These are phyloP conservation scores for Agrochola litura DNA, from an alignment of 2,888 invertebrate species.

Conservation along the genomic window DNA sequence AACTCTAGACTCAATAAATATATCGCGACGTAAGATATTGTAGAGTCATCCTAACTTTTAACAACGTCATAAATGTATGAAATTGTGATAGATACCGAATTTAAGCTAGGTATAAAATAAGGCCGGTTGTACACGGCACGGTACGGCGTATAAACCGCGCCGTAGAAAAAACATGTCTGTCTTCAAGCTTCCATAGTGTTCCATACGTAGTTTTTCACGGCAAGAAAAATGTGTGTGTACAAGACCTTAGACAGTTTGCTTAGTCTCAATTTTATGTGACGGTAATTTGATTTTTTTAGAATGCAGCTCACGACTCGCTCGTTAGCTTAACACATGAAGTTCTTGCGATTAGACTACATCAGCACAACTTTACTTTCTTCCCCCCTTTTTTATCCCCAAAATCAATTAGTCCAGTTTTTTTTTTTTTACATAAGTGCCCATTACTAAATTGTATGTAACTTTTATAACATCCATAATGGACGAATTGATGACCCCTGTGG, in stretches of 20 bases:
- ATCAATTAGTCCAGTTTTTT: no score
- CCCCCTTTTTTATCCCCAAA: no score
- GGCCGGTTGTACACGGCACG: no score
- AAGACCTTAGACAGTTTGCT: background rate
- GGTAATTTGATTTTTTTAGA: background rate
- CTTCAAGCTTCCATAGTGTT: no score
- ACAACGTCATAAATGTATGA: constrained; percentile 30
- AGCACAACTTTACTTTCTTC: background rate
- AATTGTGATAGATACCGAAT: constrained; percentile 9
- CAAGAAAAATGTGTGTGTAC: no score
- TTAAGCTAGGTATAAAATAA: background rate
- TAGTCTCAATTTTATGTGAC: background rate
- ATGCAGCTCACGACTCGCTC: background rate
- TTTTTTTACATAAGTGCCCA: no score
- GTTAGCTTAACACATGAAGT: background rate
- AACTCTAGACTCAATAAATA: constrained; percentile 32
- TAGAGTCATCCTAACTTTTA: constrained; percentile 28
- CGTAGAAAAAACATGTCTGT: no score
- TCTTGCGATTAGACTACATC: background rate
- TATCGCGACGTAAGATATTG: constrained; percentile 20
- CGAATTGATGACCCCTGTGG: no score
- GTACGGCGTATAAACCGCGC: no score
- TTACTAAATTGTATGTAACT: no score
- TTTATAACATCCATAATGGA: no score
- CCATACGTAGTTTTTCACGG: no score